These are phyloP conservation scores for Bucorvus abyssinicus DNA, from an alignment of 2,797 vertebrate species.

Conservation along the genomic window DNA sequence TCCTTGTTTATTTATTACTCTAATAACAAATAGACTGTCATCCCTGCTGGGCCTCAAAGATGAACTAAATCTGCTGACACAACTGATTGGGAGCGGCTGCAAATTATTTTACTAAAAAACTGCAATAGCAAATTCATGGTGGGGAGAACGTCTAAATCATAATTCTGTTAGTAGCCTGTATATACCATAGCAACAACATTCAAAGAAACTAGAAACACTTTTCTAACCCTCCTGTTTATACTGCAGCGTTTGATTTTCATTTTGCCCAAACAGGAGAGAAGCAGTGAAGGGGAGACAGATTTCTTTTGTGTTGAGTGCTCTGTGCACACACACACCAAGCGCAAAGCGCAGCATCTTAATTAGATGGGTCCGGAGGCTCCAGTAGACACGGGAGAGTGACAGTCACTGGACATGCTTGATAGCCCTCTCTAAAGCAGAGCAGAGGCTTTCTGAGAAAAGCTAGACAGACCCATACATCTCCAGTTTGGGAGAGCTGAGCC, in stretches of 20 bases:
- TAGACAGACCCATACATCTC: slow-evolving; percentile 44
- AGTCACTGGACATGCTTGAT: slow-evolving; percentile 61
- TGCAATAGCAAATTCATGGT: slow-evolving; percentile 40
- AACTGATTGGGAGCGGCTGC: slow-evolving; percentile 63
- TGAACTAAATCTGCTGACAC: slow-evolving; percentile 69
- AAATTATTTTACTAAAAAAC: slow-evolving; percentile 71
- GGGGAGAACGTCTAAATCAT: slow-evolving; percentile 38
- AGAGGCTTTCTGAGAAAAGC: slow-evolving; percentile 19
- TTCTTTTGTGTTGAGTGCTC: slow-evolving; percentile 38
- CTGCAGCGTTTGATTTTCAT: slow-evolving; percentile 44
- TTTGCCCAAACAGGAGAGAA: slow-evolving; percentile 45
- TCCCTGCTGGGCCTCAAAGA: slow-evolving; percentile 68
- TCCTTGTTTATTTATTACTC: slow-evolving; percentile 82
- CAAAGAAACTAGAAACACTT: slow-evolving; percentile 15
- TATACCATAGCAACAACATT: background rate
- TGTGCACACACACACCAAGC: slow-evolving; percentile 33
- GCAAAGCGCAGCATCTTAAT: slow-evolving; percentile 59
- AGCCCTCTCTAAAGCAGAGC: slow-evolving; percentile 28
- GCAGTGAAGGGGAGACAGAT: slow-evolving; percentile 52
- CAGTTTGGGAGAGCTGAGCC: background rate
- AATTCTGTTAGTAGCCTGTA: slow-evolving; percentile 16
- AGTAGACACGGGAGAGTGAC: slow-evolving; percentile 32
- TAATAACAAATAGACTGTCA: slow-evolving; percentile 82
- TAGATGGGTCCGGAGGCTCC: slow-evolving; percentile 50
- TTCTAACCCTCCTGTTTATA: background rate